Percentiles rank a stretch among this genome's conserved stretches.
phyloP scores from a whole-genome alignment of 2,113 vertebrate species.

The Stigmatopora nigra region DNA sequence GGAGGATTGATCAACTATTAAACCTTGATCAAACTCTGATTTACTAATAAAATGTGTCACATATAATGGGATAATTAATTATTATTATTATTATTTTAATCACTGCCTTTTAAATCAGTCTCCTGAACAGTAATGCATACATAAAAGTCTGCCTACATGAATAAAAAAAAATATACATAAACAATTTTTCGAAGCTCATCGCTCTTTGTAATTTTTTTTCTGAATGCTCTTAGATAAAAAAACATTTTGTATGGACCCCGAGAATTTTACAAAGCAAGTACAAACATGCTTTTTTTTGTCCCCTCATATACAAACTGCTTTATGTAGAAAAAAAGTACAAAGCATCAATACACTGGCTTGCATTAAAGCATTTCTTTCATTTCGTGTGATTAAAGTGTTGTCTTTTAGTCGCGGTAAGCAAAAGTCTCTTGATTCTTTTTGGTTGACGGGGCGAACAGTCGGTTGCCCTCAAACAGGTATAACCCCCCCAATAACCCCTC shows the following conservation, averaged over 20 bases:
- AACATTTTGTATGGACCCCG: constrained; percentile 42
- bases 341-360: constrained; percentile 60
- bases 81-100: constrained; percentile 6
- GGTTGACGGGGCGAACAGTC: constrained; percentile 35
- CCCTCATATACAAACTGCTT: constrained; percentile 76
- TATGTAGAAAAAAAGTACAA: constrained; percentile 63
- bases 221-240: constrained; percentile 51
- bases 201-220: constrained; percentile 29
- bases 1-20: constrained; percentile 30
- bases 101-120: constrained; percentile 45
- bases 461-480: constrained; percentile 30
- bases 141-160: no score
- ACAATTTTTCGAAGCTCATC: constrained; percentile 37
- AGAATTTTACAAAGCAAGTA: constrained; percentile 46
- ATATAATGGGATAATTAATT: constrained; percentile 35
- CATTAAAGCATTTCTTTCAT: constrained; percentile 70
- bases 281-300: constrained; percentile 65
- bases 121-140: constrained; percentile 62
- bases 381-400: constrained; percentile 57
- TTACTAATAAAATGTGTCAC: constrained; percentile 32
- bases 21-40: constrained; percentile 13
- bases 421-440: constrained; percentile 53
- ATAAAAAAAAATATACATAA: background rate
- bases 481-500: constrained; percentile 16
- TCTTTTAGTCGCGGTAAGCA: constrained; percentile 42